phyloP scores from a whole-genome alignment of 2,888 invertebrate genomes.

The Ischnura elegans region DNA sequence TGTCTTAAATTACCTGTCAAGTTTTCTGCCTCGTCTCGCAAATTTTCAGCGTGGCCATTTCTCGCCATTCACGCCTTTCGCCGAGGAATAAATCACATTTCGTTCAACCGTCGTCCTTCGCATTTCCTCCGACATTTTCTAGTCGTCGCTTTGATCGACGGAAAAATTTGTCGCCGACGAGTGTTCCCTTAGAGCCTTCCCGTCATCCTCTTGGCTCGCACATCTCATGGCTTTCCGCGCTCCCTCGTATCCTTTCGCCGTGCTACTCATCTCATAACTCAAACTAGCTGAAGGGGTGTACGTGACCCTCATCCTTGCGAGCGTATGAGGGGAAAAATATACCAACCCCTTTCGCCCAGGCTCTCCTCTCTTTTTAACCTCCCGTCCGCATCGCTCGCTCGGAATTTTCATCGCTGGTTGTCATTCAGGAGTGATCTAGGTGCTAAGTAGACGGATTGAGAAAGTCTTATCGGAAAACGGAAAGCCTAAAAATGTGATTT shows the following conservation, averaged over 20 bases:
- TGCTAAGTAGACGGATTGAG: no score
- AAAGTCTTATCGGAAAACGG: no score
- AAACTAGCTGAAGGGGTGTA: background rate
- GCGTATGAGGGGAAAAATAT: background rate
- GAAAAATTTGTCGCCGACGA: background rate
- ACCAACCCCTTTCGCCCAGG: background rate
- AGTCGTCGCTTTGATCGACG: background rate
- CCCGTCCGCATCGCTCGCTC: background rate
- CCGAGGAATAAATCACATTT: no score
- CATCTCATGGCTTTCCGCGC: background rate
- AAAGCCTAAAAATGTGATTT: no score
- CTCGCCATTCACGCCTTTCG: no score
- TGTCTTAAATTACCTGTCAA: background rate
- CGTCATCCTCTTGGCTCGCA: background rate
- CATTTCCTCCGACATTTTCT: no score
- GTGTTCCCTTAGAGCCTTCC: background rate
- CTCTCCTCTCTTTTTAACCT: background rate
- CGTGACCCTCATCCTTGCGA: background rate
- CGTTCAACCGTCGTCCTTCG: no score
- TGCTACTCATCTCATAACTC: background rate
- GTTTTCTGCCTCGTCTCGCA: background rate
- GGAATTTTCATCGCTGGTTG: background rate
- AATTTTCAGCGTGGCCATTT: no score
- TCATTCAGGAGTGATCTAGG: background rate
- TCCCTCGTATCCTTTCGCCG: background rate